Conservation (phyloP, 2,113 vertebrate genomes). For the Lates calcarifer region DNA sequence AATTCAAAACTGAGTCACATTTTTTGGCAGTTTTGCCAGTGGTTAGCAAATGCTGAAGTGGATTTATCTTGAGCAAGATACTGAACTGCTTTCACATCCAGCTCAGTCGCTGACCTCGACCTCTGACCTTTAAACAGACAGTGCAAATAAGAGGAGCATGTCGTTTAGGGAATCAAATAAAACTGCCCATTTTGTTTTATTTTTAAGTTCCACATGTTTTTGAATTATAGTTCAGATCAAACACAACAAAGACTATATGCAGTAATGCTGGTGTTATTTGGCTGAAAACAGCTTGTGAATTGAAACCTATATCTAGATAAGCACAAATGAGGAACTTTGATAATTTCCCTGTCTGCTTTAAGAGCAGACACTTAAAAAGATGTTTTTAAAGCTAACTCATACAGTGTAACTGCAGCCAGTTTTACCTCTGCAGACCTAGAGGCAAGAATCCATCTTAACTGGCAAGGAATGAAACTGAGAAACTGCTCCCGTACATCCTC, state of each 20-base stretch:
- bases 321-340: conserved; percentile 23
- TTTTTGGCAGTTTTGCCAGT: neutral
- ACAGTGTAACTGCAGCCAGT: conserved; percentile 26
- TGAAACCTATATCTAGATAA: neutral
- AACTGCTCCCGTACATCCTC: neutral
- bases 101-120: neutral
- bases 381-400: conserved; percentile 8
- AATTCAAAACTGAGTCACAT: neutral
- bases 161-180: neutral
- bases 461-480: conserved; percentile 20
- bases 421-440: conserved; percentile 23
- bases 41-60: neutral
- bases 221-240: neutral
- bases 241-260: neutral
- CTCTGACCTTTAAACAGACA: conserved; percentile 11
- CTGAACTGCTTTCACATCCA: conserved; percentile 3
- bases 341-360: neutral
- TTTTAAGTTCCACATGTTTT: neutral
- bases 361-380: neutral
- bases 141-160: conserved; percentile 1
- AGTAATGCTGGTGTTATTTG: neutral
- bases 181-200: neutral
- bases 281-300: neutral
- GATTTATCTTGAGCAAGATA: neutral
- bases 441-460: conserved; percentile 3